Evolutionary conservation across 2,888 invertebrate genomes (phyloP).

Genomic region (Lepidonotus clava): DNA sequence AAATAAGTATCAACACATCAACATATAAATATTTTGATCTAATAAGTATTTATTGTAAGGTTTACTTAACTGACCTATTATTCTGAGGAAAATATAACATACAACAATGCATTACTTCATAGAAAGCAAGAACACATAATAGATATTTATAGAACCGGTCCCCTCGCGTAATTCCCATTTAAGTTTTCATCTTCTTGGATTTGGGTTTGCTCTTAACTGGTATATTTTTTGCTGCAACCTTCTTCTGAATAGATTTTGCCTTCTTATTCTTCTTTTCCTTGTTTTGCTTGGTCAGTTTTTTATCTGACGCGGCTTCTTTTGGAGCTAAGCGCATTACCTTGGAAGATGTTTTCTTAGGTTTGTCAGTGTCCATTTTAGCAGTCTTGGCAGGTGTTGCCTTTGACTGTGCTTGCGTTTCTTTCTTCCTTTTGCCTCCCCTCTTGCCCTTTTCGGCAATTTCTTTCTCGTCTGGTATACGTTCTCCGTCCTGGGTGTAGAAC

Average conservation of each 20-base stretch:
- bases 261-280: not conserved
- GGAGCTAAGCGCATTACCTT: too few species aligned
- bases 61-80: too few species aligned
- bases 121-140: too few species aligned
- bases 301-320: not conserved
- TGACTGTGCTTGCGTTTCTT: not conserved
- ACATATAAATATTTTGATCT: too few species aligned
- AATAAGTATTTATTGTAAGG: too few species aligned
- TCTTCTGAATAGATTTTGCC: not conserved
- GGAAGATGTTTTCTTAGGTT: not conserved
- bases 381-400: not conserved
- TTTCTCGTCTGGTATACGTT: not conserved
- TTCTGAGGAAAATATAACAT: too few species aligned
- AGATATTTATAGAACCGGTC: too few species aligned
- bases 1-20: too few species aligned
- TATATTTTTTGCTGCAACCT: not conserved
- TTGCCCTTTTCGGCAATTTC: not conserved
- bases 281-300: not conserved
- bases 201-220: slow-evolving; percentile 18
- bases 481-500: slow-evolving; percentile 16
- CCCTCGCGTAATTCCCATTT: too few species aligned
- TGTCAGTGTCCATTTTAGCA: not conserved
- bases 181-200: slow-evolving; percentile 3
- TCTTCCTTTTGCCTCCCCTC: not conserved
- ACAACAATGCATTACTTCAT: too few species aligned